Percentiles rank a stretch among this genome's conserved stretches.
Evolutionary conservation across 2,797 vertebrate genomes (phyloP).

Genomic region (Xiphorhynchus erythropygius): DNA sequence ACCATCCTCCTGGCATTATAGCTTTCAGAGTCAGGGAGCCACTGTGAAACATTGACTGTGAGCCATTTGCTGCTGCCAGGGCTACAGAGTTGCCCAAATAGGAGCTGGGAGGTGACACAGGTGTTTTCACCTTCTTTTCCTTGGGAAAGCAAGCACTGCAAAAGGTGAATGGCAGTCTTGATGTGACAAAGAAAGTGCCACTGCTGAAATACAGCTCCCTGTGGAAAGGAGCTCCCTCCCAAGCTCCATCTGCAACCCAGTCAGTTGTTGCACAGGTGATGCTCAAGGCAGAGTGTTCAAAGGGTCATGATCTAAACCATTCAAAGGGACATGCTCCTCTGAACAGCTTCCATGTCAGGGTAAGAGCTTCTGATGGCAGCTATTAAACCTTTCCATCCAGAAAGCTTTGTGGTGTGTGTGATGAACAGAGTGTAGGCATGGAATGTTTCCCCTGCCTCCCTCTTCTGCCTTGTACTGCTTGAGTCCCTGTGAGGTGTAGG

Average conservation of each 20-base stretch:
- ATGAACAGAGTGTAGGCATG: not conserved
- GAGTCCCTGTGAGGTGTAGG: not conserved
- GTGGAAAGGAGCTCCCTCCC: not conserved
- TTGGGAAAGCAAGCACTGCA: not conserved
- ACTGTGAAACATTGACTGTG: accelerated
- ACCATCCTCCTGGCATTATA: not conserved
- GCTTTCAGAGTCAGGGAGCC: not conserved
- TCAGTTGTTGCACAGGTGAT: accelerated
- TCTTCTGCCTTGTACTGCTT: not conserved
- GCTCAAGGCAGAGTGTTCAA: accelerated
- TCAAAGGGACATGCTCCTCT: not conserved
- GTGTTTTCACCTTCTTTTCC: not conserved
- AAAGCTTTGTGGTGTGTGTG: not conserved
- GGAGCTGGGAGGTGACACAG: not conserved
- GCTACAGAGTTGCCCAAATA: not conserved
- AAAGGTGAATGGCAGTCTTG: not conserved
- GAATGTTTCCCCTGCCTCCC: not conserved
- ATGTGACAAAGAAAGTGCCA: not conserved
- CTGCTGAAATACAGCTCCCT: not conserved
- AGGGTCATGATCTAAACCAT: accelerated
- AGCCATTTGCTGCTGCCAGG: not conserved
- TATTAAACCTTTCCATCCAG: not conserved
- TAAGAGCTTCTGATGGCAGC: not conserved
- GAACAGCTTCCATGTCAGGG: not conserved
- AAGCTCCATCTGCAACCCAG: not conserved